These are phyloP conservation scores for Cliona cf. orientalis DNA, from an alignment of 37 sponge, comb jelly and placozoan genomes.

Conservation along the genomic window DNA sequence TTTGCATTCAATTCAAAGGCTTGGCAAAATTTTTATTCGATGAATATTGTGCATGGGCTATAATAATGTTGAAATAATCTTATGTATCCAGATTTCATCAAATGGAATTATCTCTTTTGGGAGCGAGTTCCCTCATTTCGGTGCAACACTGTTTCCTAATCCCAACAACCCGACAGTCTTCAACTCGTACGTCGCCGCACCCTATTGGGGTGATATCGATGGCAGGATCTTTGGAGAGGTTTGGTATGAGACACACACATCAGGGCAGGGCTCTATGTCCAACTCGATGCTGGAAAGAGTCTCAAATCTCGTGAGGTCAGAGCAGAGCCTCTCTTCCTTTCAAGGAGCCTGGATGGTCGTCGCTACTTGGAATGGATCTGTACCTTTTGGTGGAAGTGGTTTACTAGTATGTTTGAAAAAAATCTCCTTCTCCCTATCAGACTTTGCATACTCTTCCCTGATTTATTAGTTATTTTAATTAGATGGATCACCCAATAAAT, in stretches of 20 bases:
- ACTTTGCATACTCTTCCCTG: background rate
- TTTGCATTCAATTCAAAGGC: no score
- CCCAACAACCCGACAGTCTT: background rate
- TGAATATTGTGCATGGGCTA: background rate
- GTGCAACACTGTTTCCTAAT: background rate
- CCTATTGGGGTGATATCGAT: background rate
- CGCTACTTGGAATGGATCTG: background rate
- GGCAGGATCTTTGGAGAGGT: background rate
- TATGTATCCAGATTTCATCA: background rate
- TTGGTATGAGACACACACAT: background rate
- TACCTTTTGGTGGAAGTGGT: background rate
- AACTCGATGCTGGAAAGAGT: background rate
- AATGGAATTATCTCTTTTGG: constrained; percentile 12
- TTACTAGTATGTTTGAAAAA: background rate
- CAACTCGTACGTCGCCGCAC: background rate
- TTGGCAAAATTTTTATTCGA: no score
- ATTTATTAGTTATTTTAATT: no score
- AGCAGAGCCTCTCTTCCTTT: background rate
- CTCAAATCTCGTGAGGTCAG: background rate
- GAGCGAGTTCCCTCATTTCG: background rate
- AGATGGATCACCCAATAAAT: no score
- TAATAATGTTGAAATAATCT: background rate
- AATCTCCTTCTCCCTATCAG: background rate
- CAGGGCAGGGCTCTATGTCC: background rate
- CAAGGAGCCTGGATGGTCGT: background rate